These are phyloP conservation scores for Sesia apiformis DNA, from an alignment of 2,888 invertebrate genomes.

Conservation along the genomic window DNA sequence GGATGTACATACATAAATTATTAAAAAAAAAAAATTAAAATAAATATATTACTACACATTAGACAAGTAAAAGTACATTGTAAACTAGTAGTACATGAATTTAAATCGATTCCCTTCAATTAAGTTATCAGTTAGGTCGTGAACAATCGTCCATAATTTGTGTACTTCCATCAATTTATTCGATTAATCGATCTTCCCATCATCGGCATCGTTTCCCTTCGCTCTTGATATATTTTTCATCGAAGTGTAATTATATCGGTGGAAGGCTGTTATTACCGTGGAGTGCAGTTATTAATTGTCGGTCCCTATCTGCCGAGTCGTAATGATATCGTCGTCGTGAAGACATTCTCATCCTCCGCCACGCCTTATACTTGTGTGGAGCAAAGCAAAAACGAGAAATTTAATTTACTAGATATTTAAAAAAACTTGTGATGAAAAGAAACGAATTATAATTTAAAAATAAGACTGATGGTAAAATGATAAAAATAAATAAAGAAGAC, in stretches of 20 bases:
- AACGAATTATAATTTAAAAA: too few species aligned
- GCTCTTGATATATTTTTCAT: neutral
- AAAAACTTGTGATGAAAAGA: too few species aligned
- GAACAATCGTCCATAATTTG: neutral
- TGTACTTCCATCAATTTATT: neutral
- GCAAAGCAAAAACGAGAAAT: too few species aligned
- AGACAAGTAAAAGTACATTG: too few species aligned
- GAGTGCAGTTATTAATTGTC: constrained; percentile 17
- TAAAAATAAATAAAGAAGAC: too few species aligned
- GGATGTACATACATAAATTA: too few species aligned
- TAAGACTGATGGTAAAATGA: too few species aligned
- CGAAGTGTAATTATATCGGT: constrained; percentile 4
- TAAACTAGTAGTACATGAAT: too few species aligned
- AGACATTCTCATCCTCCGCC: constrained; percentile 15
- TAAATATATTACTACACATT: too few species aligned
- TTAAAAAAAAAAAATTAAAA: too few species aligned
- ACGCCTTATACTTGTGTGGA: neutral
- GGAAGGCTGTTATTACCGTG: constrained; percentile 9
- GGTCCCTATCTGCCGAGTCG: constrained; percentile 11
- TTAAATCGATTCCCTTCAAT: neutral
- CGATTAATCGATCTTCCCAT: neutral
- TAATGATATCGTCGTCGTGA: constrained; percentile 21
- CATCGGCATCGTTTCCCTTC: constrained; percentile 3
- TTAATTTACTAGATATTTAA: too few species aligned
- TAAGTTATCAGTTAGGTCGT: neutral